These are phyloP conservation scores for Gallinago undulata DNA, from an alignment of 2,113 vertebrate species.

Conservation along the genomic window DNA sequence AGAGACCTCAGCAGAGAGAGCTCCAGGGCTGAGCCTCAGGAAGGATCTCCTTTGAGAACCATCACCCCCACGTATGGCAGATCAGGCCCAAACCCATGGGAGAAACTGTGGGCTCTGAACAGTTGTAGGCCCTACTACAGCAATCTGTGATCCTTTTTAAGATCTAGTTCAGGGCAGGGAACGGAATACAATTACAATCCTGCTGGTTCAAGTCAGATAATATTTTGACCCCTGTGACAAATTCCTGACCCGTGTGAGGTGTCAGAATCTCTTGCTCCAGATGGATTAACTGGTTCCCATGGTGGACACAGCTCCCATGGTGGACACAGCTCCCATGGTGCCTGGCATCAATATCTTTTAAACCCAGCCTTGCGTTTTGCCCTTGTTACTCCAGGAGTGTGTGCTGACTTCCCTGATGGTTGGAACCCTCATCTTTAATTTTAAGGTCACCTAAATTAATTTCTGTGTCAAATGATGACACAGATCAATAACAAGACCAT, in stretches of 20 bases:
- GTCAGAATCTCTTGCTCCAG: background rate
- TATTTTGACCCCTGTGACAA: background rate
- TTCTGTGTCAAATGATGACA: background rate
- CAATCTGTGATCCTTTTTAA: background rate
- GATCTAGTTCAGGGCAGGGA: background rate
- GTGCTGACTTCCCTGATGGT: background rate
- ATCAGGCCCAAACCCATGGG: background rate
- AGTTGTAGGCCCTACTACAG: fast-evolving
- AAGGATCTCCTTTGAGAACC: background rate
- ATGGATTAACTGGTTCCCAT: background rate
- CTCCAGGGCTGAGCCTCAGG: background rate
- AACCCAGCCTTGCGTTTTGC: background rate
- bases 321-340: background rate
- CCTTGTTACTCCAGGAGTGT: background rate
- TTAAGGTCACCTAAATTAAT: background rate
- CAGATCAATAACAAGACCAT: background rate
- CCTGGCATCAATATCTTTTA: background rate
- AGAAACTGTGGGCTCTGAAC: background rate
- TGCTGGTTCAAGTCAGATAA: background rate
- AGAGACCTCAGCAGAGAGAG: no score
- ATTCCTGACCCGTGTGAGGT: background rate
- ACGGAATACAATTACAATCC: background rate
- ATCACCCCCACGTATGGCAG: background rate
- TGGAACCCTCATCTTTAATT: background rate
- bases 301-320: background rate